Evolutionary conservation across 92 coral and sea anemone species (phyloP).

Genomic region (Pocillopora grandis): DNA sequence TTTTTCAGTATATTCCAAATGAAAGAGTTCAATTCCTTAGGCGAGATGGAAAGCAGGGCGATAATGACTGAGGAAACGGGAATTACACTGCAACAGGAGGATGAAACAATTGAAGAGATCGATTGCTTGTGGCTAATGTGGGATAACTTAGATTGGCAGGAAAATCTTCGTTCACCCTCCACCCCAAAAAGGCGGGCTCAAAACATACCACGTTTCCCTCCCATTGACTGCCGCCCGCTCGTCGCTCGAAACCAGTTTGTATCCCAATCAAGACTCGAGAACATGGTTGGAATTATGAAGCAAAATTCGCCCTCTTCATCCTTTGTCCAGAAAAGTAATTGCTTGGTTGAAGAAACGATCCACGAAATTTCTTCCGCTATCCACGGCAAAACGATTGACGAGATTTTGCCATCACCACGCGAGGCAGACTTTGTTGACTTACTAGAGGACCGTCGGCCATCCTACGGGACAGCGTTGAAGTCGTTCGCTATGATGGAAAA

Average conservation of each 20-base stretch:
- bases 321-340: background rate
- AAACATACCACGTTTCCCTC: background rate
- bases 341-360: background rate
- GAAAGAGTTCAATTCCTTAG: too few relatives aligned
- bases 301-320: background rate
- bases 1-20: background rate
- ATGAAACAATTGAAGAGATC: background rate
- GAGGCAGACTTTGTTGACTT: slow-evolving; percentile 18
- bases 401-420: slow-evolving; percentile 10
- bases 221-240: slow-evolving; percentile 12
- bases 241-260: slow-evolving; percentile 28
- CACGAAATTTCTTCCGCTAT: background rate
- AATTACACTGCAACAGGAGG: background rate
- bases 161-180: background rate
- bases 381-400: slow-evolving; percentile 11
- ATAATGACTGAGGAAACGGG: background rate
- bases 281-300: background rate
- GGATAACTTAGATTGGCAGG: background rate
- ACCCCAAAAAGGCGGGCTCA: background rate
- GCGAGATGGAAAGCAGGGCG: background rate
- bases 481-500: background rate
- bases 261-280: background rate
- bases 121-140: slow-evolving; percentile 29
- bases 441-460: slow-evolving; percentile 16
- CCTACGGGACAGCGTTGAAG: slow-evolving; percentile 1